phyloP scores from a whole-genome alignment of 1,140 invertebrate species.

The Papilio dardanus region DNA sequence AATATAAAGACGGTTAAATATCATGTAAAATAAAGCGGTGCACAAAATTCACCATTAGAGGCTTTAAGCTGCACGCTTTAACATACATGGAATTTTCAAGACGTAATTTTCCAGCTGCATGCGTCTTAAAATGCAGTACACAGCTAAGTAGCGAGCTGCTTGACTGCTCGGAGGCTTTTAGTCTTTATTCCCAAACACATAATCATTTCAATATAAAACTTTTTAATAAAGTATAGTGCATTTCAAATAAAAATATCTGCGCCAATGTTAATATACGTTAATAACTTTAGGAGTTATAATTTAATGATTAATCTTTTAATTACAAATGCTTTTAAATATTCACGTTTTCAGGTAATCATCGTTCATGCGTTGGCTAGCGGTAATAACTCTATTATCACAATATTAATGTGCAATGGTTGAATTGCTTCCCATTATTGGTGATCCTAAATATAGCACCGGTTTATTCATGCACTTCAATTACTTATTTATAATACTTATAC shows the following conservation, averaged over 20 bases:
- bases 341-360: background rate
- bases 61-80: background rate
- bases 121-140: conserved; percentile 23
- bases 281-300: background rate
- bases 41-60: conserved; percentile 10
- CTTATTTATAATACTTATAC: background rate
- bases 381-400: background rate
- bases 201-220: conserved; percentile 8
- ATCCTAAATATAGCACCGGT: background rate
- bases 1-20: background rate
- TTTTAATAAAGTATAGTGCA: background rate
- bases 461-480: background rate
- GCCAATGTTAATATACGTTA: no score
- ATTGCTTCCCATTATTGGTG: background rate
- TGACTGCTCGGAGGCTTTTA: background rate
- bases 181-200: conserved; percentile 11
- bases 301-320: background rate
- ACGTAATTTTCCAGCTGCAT: conserved; percentile 26
- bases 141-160: conserved; percentile 18
- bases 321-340: background rate
- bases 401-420: background rate
- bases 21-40: conserved; percentile 20
- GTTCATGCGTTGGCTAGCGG: background rate
- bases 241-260: background rate
- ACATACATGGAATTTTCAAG: conserved; percentile 23